Base-by-base conservation (phyloP, 2,888 invertebrate species). In the Harmothoe impar region DNA sequence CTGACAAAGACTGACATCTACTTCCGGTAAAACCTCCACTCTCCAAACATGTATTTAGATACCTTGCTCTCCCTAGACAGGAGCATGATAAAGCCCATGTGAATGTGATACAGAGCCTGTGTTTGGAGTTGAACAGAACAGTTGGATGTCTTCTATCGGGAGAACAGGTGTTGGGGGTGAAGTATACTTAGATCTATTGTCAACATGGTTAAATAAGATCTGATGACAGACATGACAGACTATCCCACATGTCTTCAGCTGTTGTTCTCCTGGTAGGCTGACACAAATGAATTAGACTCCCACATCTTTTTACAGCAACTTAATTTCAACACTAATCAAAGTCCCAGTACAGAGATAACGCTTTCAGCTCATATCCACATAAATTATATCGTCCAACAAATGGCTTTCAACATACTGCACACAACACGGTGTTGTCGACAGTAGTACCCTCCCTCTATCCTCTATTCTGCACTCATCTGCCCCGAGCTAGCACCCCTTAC, bases 1-100 rank as follows among this genome's bases (percentile, higher is more conserved):
- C 62, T 62, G 62, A 62, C 62, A 62, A 62, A 62, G 62, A 62
- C 62, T 62, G 62, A 62, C 62, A 62, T 62, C 62, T 15, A n/a
- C 62, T 62, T 62, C 62, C 62, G 62, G 62, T 62, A 7, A 7
- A 62, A 3, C 20, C n/a, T 62, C 12, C 62, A n/a, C 62, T 62
- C 62, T 62, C 62, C 62, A 5, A 62, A n/a, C 12, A 62, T 3
- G 15, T 62, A 20, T 62, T 62, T n/a, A 7, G 62, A 1, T 20
- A 62, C 62, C 62, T 20, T 43, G 43, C 43, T 43, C 43, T 43
- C 43, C 43, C 3, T 43, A 43, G 10, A 43, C 43, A 7, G 43
- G 43, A 43, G 10, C 43, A 3, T 43, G n/a, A n/a, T n/a, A n/a
- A n/a, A n/a, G n/a, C n/a, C 43, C 43, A 43, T 7, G 43, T 10